phyloP scores from a whole-genome alignment of 2,888 invertebrate genomes.

The Agelastica alni region DNA sequence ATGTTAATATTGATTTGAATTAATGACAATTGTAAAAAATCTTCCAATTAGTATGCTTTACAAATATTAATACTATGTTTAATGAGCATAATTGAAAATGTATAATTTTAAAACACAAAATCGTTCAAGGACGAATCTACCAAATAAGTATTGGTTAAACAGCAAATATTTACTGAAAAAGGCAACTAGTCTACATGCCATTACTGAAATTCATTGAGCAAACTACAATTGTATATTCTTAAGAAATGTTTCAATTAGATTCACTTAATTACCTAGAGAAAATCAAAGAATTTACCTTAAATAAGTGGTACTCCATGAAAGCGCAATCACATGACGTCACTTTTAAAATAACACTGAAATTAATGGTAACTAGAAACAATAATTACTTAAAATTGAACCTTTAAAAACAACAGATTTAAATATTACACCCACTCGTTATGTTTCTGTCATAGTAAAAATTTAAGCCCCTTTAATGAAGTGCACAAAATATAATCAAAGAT shows the following conservation, averaged over 20 bases:
- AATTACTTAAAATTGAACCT: conserved; percentile 43
- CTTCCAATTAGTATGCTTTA: conserved; percentile 28
- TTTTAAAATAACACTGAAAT: conserved; percentile 49
- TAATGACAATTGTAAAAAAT: conserved; percentile 14
- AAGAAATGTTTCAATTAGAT: not conserved
- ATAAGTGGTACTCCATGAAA: conserved; percentile 52
- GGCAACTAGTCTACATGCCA: conserved; percentile 29
- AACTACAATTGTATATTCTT: conserved; percentile 16
- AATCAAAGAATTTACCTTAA: conserved; percentile 51
- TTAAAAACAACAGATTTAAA: conserved; percentile 37
- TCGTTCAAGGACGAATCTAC: conserved; percentile 48
- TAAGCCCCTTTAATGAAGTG: conserved; percentile 41
- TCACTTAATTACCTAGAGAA: conserved; percentile 28
- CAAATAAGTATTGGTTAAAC: conserved; percentile 38
- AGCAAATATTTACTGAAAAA: conserved; percentile 39
- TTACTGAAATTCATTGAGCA: conserved; percentile 39
- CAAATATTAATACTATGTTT: conserved; percentile 32
- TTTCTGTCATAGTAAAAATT: conserved; percentile 53
- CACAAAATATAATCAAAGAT: conserved; percentile 53
- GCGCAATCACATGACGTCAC: conserved; percentile 58
- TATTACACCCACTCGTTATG: conserved; percentile 45
- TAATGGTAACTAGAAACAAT: conserved; percentile 40
- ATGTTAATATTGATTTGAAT: conserved; percentile 31
- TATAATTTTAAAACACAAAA: conserved; percentile 46
- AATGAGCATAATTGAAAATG: conserved; percentile 41